Base-by-base conservation (phyloP, 2,888 invertebrate species). In the Argyresthia goedartella region DNA sequence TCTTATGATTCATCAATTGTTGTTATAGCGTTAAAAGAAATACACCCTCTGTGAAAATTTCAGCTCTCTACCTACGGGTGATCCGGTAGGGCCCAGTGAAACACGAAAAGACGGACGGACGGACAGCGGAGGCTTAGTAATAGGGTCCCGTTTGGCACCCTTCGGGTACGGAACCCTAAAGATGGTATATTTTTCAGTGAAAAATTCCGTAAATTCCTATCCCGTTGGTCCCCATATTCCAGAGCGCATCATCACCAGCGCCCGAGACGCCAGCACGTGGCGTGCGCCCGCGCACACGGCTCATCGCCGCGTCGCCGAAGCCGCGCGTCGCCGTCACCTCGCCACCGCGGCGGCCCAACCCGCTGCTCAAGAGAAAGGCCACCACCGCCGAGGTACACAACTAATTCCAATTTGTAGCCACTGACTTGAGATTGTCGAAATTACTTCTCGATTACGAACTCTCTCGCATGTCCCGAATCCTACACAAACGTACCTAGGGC, bases 331-430 rank as follows among this genome's bases (percentile, higher is more conserved):
- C 88, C 1, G 85, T 75, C 11, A 82, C 89, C 0, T 77, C 87
- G n/a, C 84, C 87, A 0, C 62, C 73, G 0, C 78, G 89, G 8
- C 74, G 90, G 9, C 76, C 85, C 14, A 89, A 89, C 67, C 89
- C 89, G 0, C 73, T 90, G 13, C 64, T 90, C 6, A 39, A 15
- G 6, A 15, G 39, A 10, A 13, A n/a, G 46, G 11, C 33, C n/a
- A 34, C 10, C 34, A 45, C 48, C 15, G 15, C 36, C 35, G 45
- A 46, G n/a, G 25, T 49, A 43, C n/a, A n/a, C n/a, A n/a, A n/a
- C n/a, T n/a, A n/a, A n/a, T n/a, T n/a, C n/a, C n/a, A 10, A 41
- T 54, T 36, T 8, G 36, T 10, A 36, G 10, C 10, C 36, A 10
- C 10, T 8, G 10, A 36, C 36, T 36, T 36, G 10, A 10, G 10